Evolutionary conservation across 2,797 vertebrate species (phyloP).

Genomic region (Sitta carolinensis): DNA sequence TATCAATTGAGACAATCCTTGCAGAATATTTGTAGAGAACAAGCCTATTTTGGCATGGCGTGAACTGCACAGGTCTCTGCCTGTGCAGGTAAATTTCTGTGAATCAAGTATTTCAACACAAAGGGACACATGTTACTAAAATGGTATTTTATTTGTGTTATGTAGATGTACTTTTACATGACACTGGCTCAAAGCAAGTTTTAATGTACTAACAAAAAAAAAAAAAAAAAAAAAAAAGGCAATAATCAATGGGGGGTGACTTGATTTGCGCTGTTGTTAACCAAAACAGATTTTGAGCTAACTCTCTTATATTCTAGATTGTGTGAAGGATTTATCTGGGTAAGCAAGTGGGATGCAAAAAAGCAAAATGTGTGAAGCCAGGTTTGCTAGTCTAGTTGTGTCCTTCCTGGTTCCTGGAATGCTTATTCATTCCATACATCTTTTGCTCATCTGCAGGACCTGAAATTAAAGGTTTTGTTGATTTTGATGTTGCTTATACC

Average conservation of each 20-base stretch:
- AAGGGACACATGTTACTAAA: not conserved
- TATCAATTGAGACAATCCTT: not conserved
- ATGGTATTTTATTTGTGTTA: not conserved
- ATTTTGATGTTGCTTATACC: not conserved
- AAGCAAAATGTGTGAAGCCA: not conserved
- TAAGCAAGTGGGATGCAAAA: not conserved
- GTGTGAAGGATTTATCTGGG: not conserved
- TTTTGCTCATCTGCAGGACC: not conserved
- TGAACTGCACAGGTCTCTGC: conserved; percentile 7
- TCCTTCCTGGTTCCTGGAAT: not conserved
- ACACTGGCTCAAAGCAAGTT: not conserved
- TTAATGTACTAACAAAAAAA: not conserved
- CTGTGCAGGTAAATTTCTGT: conserved; percentile 4
- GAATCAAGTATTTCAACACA: conserved; percentile 39
- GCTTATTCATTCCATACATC: not conserved
- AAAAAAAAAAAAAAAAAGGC: not conserved
- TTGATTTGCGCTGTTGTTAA: not conserved
- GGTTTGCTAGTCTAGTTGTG: not conserved
- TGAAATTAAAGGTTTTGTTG: not conserved
- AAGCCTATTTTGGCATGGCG: conserved; percentile 1
- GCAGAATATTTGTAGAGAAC: not conserved
- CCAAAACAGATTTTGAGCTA: not conserved
- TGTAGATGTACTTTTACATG: not conserved
- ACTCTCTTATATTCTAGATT: not conserved
- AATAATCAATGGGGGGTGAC: not conserved